Evolutionary conservation across 2,888 invertebrate species (phyloP).

Genomic region (Mechanitis mazaeus): DNA sequence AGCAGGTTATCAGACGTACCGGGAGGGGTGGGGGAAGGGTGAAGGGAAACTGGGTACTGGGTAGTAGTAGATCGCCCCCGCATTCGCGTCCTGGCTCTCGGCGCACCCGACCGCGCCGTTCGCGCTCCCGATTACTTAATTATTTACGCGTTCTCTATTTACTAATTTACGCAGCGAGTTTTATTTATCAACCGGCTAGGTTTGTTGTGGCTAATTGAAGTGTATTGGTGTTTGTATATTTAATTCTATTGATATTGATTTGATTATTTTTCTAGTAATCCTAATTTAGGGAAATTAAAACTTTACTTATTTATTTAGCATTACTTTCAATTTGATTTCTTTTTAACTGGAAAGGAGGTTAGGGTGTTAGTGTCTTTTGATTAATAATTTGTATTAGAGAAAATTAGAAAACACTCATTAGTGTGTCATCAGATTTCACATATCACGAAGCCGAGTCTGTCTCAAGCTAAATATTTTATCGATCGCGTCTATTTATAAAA

Average conservation of each 20-base stretch:
- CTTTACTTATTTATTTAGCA: too few relatives aligned
- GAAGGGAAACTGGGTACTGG: conserved; percentile 60
- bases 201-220: conserved; percentile 64
- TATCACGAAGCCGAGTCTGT: conserved; percentile 9
- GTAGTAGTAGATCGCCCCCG: conserved; percentile 55
- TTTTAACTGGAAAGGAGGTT: too few relatives aligned
- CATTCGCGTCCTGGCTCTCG: conserved; percentile 62
- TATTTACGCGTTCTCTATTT: conserved; percentile 43
- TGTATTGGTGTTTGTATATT: conserved; percentile 53
- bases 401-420: too few relatives aligned
- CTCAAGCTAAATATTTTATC: conserved; percentile 24
- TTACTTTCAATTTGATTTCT: too few relatives aligned
- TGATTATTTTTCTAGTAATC: neutral
- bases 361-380: too few relatives aligned
- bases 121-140: conserved; percentile 33
- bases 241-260: neutral
- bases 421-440: too few relatives aligned
- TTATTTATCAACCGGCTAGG: conserved; percentile 40
- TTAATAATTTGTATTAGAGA: too few relatives aligned
- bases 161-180: conserved; percentile 43
- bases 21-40: conserved; percentile 38
- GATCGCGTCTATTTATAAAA: conserved; percentile 30
- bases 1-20: conserved; percentile 72
- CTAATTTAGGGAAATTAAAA: too few relatives aligned
- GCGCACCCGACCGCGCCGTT: conserved; percentile 57